Conservation (phyloP, 2,888 invertebrate species). For the Rapana venosa region DNA sequence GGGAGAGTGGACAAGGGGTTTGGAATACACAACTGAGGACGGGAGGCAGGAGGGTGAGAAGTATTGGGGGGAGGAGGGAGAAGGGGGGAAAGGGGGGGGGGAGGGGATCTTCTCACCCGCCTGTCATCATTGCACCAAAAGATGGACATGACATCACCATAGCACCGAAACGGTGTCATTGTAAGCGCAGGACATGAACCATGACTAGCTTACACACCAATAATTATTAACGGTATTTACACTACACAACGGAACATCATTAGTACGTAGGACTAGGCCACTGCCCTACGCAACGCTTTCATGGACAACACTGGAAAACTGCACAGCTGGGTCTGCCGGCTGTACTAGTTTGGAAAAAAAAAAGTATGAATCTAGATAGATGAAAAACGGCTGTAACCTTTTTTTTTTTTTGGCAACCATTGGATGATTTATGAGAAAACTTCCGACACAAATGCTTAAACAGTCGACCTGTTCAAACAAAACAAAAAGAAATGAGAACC, state of each 20-base stretch:
- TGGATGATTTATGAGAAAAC: too few species aligned
- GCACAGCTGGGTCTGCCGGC: neutral
- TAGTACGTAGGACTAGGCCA: neutral
- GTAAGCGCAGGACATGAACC: neutral
- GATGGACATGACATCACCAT: neutral
- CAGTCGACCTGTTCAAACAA: neutral
- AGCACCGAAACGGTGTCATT: slow-evolving; percentile 14
- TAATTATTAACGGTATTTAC: neutral
- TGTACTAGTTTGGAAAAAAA: neutral
- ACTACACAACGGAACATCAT: neutral
- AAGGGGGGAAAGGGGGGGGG: neutral
- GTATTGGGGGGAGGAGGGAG: neutral
- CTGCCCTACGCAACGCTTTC: neutral
- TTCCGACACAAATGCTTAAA: neutral
- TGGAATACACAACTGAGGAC: neutral
- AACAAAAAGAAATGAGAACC: neutral
- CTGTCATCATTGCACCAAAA: neutral
- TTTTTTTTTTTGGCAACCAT: too few species aligned
- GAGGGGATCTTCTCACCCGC: neutral
- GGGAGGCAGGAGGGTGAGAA: neutral
- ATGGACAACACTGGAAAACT: neutral
- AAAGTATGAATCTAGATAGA: neutral
- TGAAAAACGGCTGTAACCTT: too few species aligned
- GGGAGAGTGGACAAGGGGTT: neutral
- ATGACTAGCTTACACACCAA: slow-evolving; percentile 25